These are phyloP conservation scores for Casuarius casuarius DNA, from an alignment of 2,113 vertebrate species.

Conservation along the genomic window DNA sequence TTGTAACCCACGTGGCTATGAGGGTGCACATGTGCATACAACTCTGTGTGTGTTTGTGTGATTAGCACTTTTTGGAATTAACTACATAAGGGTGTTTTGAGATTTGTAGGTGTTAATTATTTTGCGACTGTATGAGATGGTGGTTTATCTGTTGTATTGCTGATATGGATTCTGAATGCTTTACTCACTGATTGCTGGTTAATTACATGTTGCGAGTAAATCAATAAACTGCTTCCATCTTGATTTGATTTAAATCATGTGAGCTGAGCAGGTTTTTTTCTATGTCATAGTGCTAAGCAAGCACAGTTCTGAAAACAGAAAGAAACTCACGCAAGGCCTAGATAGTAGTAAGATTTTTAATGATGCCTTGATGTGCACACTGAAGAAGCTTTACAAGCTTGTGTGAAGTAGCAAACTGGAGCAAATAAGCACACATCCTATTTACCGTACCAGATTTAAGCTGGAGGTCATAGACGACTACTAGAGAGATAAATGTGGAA, in stretches of 20 bases:
- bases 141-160: neutral
- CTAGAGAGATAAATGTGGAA: neutral
- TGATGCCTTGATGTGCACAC: neutral
- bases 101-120: neutral
- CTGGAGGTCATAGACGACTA: neutral
- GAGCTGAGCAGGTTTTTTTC: neutral
- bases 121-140: neutral
- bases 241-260: fast-evolving
- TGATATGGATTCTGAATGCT: neutral
- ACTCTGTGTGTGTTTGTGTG: neutral
- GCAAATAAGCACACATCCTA: neutral
- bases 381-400: neutral
- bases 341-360: neutral
- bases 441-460: neutral
- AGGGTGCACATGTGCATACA: neutral
- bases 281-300: fast-evolving
- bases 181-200: too few relatives aligned
- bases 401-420: neutral
- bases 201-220: neutral
- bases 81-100: neutral
- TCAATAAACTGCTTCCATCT: neutral
- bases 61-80: neutral
- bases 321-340: fast-evolving
- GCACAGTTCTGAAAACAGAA: neutral
- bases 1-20: neutral